A percentile compares a stretch with the other conserved stretches of the same genome.
Evolutionary conservation across 2,888 invertebrate genomes (phyloP).

Genomic region (Prenolepis imparis): DNA sequence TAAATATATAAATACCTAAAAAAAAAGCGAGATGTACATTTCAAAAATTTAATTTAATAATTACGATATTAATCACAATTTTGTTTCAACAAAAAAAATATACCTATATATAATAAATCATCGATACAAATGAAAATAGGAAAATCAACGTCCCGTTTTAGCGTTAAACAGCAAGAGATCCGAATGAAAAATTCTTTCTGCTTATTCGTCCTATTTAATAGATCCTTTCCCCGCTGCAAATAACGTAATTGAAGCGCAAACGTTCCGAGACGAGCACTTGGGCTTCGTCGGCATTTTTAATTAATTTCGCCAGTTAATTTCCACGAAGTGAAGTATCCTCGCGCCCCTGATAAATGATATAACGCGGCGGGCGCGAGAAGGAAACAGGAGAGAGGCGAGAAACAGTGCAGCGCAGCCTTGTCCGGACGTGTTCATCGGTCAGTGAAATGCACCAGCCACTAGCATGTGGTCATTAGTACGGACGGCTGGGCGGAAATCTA

Average conservation of each 20-base stretch:
- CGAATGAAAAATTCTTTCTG: conserved; percentile 18
- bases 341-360: conserved; percentile 31
- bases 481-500: conserved; percentile 64
- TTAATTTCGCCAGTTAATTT: conserved; percentile 51
- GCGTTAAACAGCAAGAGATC: not conserved
- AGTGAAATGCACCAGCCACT: conserved; percentile 63
- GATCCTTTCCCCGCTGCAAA: conserved; percentile 20
- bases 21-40: not conserved
- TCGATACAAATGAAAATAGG: not conserved
- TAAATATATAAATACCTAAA: not conserved
- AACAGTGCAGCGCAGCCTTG: conserved; percentile 11
- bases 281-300: conserved; percentile 37
- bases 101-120: not conserved
- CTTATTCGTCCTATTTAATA: conserved; percentile 10
- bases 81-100: not conserved
- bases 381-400: conserved; percentile 1
- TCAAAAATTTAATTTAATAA: not conserved
- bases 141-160: not conserved
- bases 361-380: conserved; percentile 7
- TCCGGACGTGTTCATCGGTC: conserved; percentile 64
- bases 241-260: conserved; percentile 35
- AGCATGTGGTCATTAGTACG: conserved; percentile 69
- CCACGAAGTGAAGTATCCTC: conserved; percentile 8
- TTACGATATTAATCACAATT: not conserved
- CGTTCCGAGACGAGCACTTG: conserved; percentile 5